Conservation (phyloP, 2,888 invertebrate species). For the Magallana nippona region DNA sequence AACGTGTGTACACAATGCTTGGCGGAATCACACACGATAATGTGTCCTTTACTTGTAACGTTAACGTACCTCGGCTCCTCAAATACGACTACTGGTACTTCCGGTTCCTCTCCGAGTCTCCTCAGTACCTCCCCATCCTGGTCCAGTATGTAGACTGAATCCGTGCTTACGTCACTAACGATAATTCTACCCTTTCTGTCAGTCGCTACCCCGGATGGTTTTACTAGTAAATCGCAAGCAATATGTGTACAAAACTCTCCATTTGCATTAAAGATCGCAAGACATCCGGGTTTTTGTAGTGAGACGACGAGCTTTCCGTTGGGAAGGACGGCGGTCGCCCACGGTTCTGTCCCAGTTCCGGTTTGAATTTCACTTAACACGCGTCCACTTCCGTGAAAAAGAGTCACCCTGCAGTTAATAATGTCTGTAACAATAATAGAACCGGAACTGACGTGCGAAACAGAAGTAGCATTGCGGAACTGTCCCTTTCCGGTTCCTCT, state of each 20-base stretch:
- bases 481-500: slow-evolving; percentile 48
- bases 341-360: slow-evolving; percentile 62
- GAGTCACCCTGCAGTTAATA: slow-evolving; percentile 60
- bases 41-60: slow-evolving; percentile 77
- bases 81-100: slow-evolving; percentile 78
- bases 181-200: slow-evolving; percentile 77
- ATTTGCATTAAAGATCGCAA: slow-evolving; percentile 61
- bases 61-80: slow-evolving; percentile 81
- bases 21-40: slow-evolving; percentile 81
- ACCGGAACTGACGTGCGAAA: slow-evolving; percentile 59
- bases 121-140: slow-evolving; percentile 46
- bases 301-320: slow-evolving; percentile 67
- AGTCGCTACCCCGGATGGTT: slow-evolving; percentile 66
- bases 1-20: slow-evolving; percentile 81
- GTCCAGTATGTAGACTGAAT: slow-evolving; percentile 67
- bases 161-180: slow-evolving; percentile 81
- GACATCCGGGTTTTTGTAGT: slow-evolving; percentile 61
- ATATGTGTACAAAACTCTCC: slow-evolving; percentile 58
- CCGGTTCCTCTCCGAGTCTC: slow-evolving; percentile 66
- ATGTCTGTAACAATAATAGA: slow-evolving; percentile 67
- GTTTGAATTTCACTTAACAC: slow-evolving; percentile 52
- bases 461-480: slow-evolving; percentile 57
- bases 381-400: slow-evolving; percentile 58
- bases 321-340: slow-evolving; percentile 63
- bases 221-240: slow-evolving; percentile 59